Conservation (phyloP, 2,888 invertebrate genomes). For the Tinea semifulvella region DNA sequence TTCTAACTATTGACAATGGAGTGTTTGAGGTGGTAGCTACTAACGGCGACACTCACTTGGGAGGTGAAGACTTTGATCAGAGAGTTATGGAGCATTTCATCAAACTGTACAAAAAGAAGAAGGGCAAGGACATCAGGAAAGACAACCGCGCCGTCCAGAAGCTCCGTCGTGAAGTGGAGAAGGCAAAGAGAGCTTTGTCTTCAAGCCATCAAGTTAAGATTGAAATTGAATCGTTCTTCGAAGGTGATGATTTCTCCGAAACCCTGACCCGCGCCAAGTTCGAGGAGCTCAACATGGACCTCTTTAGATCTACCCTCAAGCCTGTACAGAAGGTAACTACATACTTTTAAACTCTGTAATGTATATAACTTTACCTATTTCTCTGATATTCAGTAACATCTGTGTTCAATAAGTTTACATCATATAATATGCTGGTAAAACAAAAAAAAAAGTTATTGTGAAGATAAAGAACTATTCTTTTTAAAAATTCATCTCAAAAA, state of each 20-base stretch:
- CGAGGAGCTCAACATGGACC: constrained; percentile 96
- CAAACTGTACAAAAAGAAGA: constrained; percentile 98
- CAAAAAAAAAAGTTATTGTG: too few relatives aligned
- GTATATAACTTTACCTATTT: too few relatives aligned
- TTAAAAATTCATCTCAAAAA: too few relatives aligned
- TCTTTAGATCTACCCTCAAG: constrained; percentile 91
- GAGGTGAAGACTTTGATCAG: constrained; percentile 99
- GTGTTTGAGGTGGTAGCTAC: constrained; percentile 95
- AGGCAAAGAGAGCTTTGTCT: constrained; percentile 95
- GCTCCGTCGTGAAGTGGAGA: constrained; percentile 95
- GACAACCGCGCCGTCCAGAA: constrained; percentile 96
- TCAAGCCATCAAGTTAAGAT: constrained; percentile 95
- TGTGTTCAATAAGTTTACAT: too few relatives aligned
- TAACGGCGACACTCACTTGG: constrained; percentile 96
- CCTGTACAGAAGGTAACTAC: constrained; percentile 91
- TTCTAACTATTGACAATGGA: constrained; percentile 98
- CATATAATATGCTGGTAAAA: too few relatives aligned
- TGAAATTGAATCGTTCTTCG: constrained; percentile 98
- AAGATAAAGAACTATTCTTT: too few relatives aligned
- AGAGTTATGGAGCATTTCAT: constrained; percentile 99
- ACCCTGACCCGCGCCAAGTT: constrained; percentile 98
- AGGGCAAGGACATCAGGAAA: constrained; percentile 95
- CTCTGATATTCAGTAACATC: too few relatives aligned
- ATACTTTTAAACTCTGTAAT: too few relatives aligned
- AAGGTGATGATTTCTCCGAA: constrained; percentile 98